Conservation (phyloP, 2,888 invertebrate species). For the Drosophila anomalata region DNA sequence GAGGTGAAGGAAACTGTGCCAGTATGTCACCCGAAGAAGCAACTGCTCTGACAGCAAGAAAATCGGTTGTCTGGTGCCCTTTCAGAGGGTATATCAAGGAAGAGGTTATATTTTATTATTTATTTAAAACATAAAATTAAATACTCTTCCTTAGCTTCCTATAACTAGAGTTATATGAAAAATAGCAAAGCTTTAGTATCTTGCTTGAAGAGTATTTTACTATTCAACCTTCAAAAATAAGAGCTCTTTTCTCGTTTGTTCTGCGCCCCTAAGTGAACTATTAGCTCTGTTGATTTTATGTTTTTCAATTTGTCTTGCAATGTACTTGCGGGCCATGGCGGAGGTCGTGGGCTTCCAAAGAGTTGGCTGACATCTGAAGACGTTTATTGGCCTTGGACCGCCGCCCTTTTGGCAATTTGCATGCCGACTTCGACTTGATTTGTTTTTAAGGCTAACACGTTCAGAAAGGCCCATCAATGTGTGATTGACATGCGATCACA, state of each 20-base stretch:
- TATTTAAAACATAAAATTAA: background rate
- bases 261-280: slow-evolving; percentile 70
- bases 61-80: slow-evolving; percentile 15
- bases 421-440: slow-evolving; percentile 78
- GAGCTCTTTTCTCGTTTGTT: slow-evolving; percentile 16
- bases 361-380: slow-evolving; percentile 64
- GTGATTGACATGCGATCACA: slow-evolving; percentile 63
- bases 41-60: slow-evolving; percentile 36
- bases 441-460: slow-evolving; percentile 58
- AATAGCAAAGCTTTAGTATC: too few species aligned
- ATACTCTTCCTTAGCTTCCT: background rate
- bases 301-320: slow-evolving; percentile 73
- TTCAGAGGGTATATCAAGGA: background rate
- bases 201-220: slow-evolving; percentile 7
- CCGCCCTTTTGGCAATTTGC: slow-evolving; percentile 69
- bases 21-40: slow-evolving; percentile 63
- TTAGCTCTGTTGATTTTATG: slow-evolving; percentile 79
- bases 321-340: slow-evolving; percentile 31
- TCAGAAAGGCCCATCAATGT: slow-evolving; percentile 14
- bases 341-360: slow-evolving; percentile 32
- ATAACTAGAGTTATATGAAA: background rate
- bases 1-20: slow-evolving; percentile 61
- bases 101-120: background rate
- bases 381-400: slow-evolving; percentile 63
- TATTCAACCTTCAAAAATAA: background rate